Evolutionary conservation across 2,888 invertebrate genomes (phyloP), one percentile per base, ranked within the genome.

Genomic region (Frankliniella fusca): DNA sequence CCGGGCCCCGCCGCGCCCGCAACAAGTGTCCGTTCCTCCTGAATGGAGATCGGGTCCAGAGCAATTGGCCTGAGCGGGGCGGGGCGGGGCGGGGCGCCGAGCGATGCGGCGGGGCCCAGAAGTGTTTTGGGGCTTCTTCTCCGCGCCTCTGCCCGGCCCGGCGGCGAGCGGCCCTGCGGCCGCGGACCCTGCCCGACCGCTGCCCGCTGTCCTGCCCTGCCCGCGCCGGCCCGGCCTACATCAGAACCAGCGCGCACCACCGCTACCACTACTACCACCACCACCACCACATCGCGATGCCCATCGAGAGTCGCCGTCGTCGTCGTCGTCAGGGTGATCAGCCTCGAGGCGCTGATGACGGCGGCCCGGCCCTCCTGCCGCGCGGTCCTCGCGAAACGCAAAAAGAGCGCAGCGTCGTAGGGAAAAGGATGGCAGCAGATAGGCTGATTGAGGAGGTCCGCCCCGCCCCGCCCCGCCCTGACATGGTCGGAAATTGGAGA

Each of bases 1-100:
- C 38, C 38, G n/a, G n/a, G n/a, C 38, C 3, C 38, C 38, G 38
- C 38, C 38, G 38, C 38, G 38, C 38, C 38, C 38, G 38, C 38
- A 38, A 38, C 38, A 38, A 38, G 38, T 38, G 70, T 8, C 70
- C 70, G 70, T 76, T 76, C 70, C 70, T 23, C 70, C 70, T 76
- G 70, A 76, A 76, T 76, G 70, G 70, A 27, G 70, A 76, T 76
- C 70, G 70, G 70, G 70, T 76, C 70, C 70, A 76, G 23, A 23
- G 70, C 70, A 76, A 76, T 76, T 76, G 70, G 8, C 70, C 9
- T 23, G 70, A 38, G 38, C 38, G 38, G 38, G 38, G 38, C 38
- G 38, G 38, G 38, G 38, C 38, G 38, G 38, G 38, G 38, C 38
- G 38, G 38, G 38, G 38, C 38, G 38, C 3, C 3, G 38, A 2